Base-by-base conservation (phyloP, 2,797 vertebrate genomes). In the Argentina silus region DNA sequence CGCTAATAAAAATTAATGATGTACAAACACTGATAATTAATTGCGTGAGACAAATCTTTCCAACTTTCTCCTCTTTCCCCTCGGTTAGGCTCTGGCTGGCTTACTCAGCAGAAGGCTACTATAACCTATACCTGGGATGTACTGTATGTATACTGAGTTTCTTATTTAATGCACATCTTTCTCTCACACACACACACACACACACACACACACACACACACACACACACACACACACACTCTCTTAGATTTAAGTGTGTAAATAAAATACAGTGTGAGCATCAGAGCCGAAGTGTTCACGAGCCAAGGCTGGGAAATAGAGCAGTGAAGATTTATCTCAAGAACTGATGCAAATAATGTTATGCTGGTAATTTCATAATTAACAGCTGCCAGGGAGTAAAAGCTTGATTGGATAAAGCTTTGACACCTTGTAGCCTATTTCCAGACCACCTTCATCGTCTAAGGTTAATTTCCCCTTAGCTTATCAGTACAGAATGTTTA, bases 1-100 rank as follows among this genome's bases (percentile, higher is more conserved):
- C 76, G 88, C 90, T 86, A 92, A 93, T 93, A 87, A 89, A 91
- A 91, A 88, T 85, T 82, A 90, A 93, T 92, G 90, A 88, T 83
- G 79, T 91, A 86, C 87, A 91, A 90, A 91, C 78, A 85, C 66
- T 83, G 82, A 82, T 90, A 89, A 92, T 94, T 92, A 90, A 92
- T 90, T 85, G 82, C 74, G 69, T 83, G 78, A 67, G 78, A 67
- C 78, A 82, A 83, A 83, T 89, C 84, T 81, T 73, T 74, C 71
- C 77, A 69, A 64, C 72, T 75, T 42, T 14, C 15, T 44, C 19
- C 19, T 75, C 51, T 84, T 83, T 79, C 76, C 75, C 72, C 74
- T 81, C 36, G 47, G 72, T 67, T 69, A 77, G 50, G 74, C 61
- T 82, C 62, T n/a, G 75, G 48, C 74, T 60, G 21, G 79, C 83